A percentile compares a stretch with the other conserved stretches of the same genome.
Evolutionary conservation across 2,888 invertebrate species (phyloP).

Genomic region (Chrysotoxum bicinctum): DNA sequence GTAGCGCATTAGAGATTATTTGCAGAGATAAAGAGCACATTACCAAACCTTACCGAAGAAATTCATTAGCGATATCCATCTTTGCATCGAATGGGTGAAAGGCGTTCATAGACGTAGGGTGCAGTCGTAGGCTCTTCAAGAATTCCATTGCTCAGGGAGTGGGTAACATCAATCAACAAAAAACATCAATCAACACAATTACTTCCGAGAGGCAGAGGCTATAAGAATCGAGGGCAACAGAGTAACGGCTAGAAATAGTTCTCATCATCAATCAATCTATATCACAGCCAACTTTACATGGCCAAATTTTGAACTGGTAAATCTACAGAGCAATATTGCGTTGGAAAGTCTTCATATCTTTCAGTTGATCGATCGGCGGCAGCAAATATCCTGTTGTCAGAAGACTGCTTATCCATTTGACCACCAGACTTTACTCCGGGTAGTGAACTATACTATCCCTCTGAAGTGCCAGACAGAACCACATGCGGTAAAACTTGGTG

Average conservation of each 20-base stretch:
- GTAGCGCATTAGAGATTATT: slow-evolving; percentile 56
- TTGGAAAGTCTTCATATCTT: slow-evolving; percentile 58
- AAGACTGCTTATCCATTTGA: slow-evolving; percentile 18
- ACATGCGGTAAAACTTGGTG: slow-evolving; percentile 59
- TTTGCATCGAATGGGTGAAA: background rate
- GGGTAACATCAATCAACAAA: slow-evolving; percentile 3
- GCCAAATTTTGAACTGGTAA: slow-evolving; percentile 48
- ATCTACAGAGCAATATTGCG: slow-evolving; percentile 42
- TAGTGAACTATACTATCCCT: background rate
- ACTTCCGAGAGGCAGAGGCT: background rate
- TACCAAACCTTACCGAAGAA: slow-evolving; percentile 6
- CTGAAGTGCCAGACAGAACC: background rate
- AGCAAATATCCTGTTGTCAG: slow-evolving; percentile 20
- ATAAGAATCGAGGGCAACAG: background rate
- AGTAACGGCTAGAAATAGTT: background rate
- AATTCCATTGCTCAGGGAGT: background rate
- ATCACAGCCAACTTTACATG: slow-evolving; percentile 25
- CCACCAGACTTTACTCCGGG: background rate
- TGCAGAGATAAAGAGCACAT: slow-evolving; percentile 43
- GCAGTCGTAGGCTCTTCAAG: background rate
- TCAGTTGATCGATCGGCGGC: slow-evolving; percentile 32
- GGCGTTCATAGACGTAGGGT: slow-evolving; percentile 17
- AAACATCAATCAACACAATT: background rate
- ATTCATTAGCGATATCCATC: slow-evolving; percentile 14
- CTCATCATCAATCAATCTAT: background rate